Base-by-base conservation (phyloP, 2,797 vertebrate genomes). In the Pantherophis alleghaniensis region DNA sequence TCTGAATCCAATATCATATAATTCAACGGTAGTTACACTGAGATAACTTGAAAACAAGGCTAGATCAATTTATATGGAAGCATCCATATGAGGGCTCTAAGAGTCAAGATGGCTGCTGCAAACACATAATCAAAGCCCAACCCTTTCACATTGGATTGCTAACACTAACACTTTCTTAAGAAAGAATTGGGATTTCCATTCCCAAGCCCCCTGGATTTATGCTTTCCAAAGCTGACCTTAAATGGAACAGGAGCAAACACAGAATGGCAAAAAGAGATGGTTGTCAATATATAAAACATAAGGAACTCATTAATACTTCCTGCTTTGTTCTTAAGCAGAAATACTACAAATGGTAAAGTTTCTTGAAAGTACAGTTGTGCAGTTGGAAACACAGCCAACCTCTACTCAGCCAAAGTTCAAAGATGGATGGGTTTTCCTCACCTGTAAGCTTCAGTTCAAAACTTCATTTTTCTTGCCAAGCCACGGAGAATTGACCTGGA, bases 381-480 rank as follows among this genome's bases (percentile, higher is more conserved):
- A 79, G 26, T 47, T 89, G 93, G 87, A 63, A 63, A 28, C 11
- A 63, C 61, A 63, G 11, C 26, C 61, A 63, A 63, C 11, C 61
- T 63, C 20, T 91, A 10, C 20, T 56, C 57, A 86, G 90, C 86
- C 90, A 91, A 87, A 91, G 32, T 74, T 63, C 13, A 59, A 42
- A 74, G 5, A 83, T 83, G 74, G 89, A 90, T 53, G 90, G 69
- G 51, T 24, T 74, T 89, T 93, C 91, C 69, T 89, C 69, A 93
- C 51, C 87, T 93, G 90, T 86, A 79, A 55, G 24, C 83, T 26
- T 93, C n/a, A 87, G 90, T 47, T 63, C 60, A n/a, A 60, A 57
- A 47, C 91, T 55, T n/a, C 26, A 26, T 26, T 89, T 91, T 89
- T 32, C 18, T 61, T 91, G 93, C 90, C 90, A 93, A 93, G 18